Evolutionary conservation across 2,888 invertebrate genomes (phyloP).

Genomic region (Octonoba sinensis): DNA sequence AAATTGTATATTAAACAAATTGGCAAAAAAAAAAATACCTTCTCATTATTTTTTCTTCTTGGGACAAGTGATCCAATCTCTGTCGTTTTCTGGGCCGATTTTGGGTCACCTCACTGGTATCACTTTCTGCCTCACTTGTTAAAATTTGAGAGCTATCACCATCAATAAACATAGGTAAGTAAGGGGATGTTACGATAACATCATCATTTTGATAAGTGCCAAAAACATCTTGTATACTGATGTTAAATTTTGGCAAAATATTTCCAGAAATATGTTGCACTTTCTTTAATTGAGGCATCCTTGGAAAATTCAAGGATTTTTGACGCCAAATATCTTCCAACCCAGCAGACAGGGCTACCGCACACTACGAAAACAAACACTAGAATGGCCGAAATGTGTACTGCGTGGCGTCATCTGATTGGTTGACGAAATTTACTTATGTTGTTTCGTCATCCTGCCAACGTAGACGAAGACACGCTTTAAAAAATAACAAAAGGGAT

Average conservation of each 20-base stretch:
- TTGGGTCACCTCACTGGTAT: slow-evolving; percentile 28
- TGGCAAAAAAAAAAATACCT: slow-evolving; percentile 81
- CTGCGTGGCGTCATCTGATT: slow-evolving; percentile 44
- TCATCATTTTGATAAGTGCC: neutral
- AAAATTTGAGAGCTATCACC: slow-evolving; percentile 4
- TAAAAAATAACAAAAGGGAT: too few species aligned
- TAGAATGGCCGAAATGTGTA: slow-evolving; percentile 16
- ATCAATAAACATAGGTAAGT: slow-evolving; percentile 31
- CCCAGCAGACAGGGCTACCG: neutral
- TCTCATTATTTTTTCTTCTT: slow-evolving; percentile 89
- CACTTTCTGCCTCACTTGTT: slow-evolving; percentile 50
- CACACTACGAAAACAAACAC: slow-evolving; percentile 16
- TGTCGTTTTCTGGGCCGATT: slow-evolving; percentile 78
- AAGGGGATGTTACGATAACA: slow-evolving; percentile 15
- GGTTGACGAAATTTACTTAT: slow-evolving; percentile 26
- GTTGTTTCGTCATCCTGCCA: slow-evolving; percentile 49
- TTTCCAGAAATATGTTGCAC: slow-evolving; percentile 8
- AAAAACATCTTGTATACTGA: neutral
- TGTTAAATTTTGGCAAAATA: slow-evolving; percentile 42
- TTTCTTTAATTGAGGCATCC: slow-evolving; percentile 56
- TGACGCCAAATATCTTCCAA: neutral
- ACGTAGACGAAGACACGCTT: slow-evolving; percentile 21
- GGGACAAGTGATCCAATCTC: slow-evolving; percentile 84
- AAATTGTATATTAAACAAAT: neutral
- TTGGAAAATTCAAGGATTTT: neutral